Base-by-base conservation (phyloP, 2,888 invertebrate species). In the Amaurobius ferox region DNA sequence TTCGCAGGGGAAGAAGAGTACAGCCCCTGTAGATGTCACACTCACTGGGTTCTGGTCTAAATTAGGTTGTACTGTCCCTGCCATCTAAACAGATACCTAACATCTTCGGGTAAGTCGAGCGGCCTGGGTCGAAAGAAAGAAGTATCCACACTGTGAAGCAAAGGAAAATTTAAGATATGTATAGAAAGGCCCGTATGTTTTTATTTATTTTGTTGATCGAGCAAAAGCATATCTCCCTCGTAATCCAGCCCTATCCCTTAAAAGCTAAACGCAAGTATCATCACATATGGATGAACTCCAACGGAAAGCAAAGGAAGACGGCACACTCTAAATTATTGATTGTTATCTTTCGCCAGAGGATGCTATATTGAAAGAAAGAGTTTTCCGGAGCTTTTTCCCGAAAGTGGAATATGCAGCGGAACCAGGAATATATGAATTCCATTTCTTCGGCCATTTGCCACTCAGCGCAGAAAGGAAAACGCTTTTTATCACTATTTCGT, bases 401-500 rank as follows among this genome's bases (percentile, higher is more conserved):
- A 11, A 2, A 16, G 16, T 9, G 16, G 44, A 44, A 44, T 44
- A 44, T 44, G 44, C 44, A 11, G 44, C 44, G 16, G 44, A 44
- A 44, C 44, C 16, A 16, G 44, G 44, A 44, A 44, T 44, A 44
- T 44, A 44, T 44, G 44, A 44, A 44, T 44, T 44, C 44, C 44
- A 44, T 44, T 44, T 44, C 44, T 44, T 44, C 44, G 16, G 44
- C 44, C 44, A 44, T 44, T 44, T 44, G 44, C 44, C 44, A 44
- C 44, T 44, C 44, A 44, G 44, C 44, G 44, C 11, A 44, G 44
- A 44, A 44, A 44, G 44, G 44, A 44, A 44, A 44, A 44, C 44
- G 44, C 44, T 44, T 44, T 44, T 44, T 44, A 44, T 44, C 44
- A 44, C 44, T 44, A 44, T 44, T 44, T 44, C 44, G 44, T 44